Evolutionary conservation across 1,140 invertebrate species (phyloP), one percentile per base, ranked within the genome.

Genomic region (Cherax quadricarinatus): DNA sequence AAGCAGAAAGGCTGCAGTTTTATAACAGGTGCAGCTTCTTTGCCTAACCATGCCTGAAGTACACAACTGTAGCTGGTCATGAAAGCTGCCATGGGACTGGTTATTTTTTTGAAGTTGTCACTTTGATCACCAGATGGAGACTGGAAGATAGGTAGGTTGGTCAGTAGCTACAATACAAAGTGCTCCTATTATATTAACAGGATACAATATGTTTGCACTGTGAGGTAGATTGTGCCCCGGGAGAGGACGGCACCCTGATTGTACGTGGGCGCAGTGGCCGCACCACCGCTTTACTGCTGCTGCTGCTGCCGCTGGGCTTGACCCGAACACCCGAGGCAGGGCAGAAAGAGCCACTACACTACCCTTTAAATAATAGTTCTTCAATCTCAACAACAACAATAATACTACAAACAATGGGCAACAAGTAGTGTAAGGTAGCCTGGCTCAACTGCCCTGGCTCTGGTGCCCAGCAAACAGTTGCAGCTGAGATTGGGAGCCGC

Each of bases 141-240:
- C 84, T 91, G 90, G 90, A 91, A 91, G 79, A 82, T 91, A 91
- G 90, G 90, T 91, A 91, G 90, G 84, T 91, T 84, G 90, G 90
- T 91, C 90, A 91, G 90, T 91, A 91, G 90, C 90, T 91, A 91
- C 90, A 91, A 91, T 91, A 91, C 90, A 91, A 91, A 80, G 91
- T 88, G 91, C 86, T 92, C 91, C 91, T 83, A 92, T 88, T 88
- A 88, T 83, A 92, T 70, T 70, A 88, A 92, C 91, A 92, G 91
- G 91, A 92, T 88, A 92, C 91, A 92, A 88, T 92, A 92, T 88
- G 91, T 92, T 92, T 92, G 91, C 91, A 92, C 91, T 88, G 81
- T 92, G 91, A 92, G 91, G 91, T 92, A 92, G 91, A 88, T 92
- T 92, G 91, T 88, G 91, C 91, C 91, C 85, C 49, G 81, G 91